Evolutionary conservation across 2,888 invertebrate species (phyloP), one percentile per base, ranked within the genome.

Genomic region (Bibio marci): DNA sequence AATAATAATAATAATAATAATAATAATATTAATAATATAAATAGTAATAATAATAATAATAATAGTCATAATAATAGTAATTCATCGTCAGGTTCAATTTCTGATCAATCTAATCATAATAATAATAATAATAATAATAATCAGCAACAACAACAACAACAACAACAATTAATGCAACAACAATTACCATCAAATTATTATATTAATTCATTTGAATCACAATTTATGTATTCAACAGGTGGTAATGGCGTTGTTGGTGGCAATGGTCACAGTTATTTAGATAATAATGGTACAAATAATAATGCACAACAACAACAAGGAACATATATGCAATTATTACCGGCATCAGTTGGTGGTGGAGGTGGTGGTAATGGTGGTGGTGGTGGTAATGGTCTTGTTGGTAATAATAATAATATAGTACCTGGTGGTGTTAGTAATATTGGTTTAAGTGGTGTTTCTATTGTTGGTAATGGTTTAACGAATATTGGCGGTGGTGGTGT

Each of bases 191-290:
- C 54, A 5, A 53, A 54, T 22, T 48, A 52, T 41, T 50, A 52
- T 42, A 62, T 67, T 51, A 64, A 66, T 49, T 65, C 66, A 51
- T 66, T 69, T 57, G 69, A 69, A 49, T 62, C 69, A 48, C 66
- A 64, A 52, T 57, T 62, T 56, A 62, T 62, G 45, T 59, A 61
- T 52, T 59, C 62, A 62, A 60, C 35, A 28, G 39, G 35, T 28
- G 28, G 28, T 28, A 22, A 22, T 22, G 22, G 22, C 22, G 4
- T 8, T 6, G 22, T 22, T 22, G 22, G 22, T 22, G 22, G 22
- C 8, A 8, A 8, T 22, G 22, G 22, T 22, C n/a, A n/a, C n/a
- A n/a, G n/a, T 39, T 41, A 43, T 22, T 26, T 35, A 26, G 43
- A 43, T 27, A 43, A 38, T 39, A 18, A 15, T 12, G 30, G 41